phyloP scores from a whole-genome alignment of 2,113 vertebrate species.

The Caranx ignobilis region DNA sequence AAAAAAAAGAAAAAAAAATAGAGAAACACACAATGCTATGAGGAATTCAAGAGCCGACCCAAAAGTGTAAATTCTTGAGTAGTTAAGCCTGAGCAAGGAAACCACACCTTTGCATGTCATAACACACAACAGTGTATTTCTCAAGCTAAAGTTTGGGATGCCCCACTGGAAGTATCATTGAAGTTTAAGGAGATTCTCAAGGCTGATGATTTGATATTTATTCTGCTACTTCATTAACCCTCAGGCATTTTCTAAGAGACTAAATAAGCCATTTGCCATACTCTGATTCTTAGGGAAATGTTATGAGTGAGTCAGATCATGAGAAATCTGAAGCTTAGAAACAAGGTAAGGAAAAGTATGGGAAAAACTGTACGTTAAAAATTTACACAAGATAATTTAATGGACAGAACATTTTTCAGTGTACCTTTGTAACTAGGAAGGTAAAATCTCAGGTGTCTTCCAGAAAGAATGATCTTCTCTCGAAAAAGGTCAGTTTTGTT shows the following conservation, averaged over 20 bases:
- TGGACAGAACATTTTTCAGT: background rate
- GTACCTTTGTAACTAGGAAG: slow-evolving; percentile 77
- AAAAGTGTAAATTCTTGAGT: background rate
- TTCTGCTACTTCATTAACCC: background rate
- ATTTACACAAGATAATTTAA: background rate
- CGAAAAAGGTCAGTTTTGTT: slow-evolving; percentile 85
- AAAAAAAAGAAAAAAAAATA: background rate
- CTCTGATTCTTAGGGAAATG: too few species aligned
- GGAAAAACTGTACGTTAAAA: background rate
- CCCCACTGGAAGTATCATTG: background rate
- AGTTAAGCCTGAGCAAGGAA: background rate
- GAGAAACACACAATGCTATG: background rate
- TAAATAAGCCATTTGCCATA: background rate
- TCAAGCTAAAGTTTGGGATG: background rate
- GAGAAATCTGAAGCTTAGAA: background rate
- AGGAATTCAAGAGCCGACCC: background rate
- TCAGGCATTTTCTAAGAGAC: background rate
- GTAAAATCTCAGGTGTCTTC: slow-evolving; percentile 80
- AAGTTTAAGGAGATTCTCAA: background rate
- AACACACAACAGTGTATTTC: background rate
- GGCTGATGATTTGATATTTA: background rate
- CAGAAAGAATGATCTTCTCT: slow-evolving; percentile 81
- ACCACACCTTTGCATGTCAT: background rate
- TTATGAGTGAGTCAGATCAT: background rate
- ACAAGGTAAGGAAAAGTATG: background rate